These are phyloP conservation scores for Nymphalis io DNA, from an alignment of 1,140 invertebrate species.

Conservation along the genomic window DNA sequence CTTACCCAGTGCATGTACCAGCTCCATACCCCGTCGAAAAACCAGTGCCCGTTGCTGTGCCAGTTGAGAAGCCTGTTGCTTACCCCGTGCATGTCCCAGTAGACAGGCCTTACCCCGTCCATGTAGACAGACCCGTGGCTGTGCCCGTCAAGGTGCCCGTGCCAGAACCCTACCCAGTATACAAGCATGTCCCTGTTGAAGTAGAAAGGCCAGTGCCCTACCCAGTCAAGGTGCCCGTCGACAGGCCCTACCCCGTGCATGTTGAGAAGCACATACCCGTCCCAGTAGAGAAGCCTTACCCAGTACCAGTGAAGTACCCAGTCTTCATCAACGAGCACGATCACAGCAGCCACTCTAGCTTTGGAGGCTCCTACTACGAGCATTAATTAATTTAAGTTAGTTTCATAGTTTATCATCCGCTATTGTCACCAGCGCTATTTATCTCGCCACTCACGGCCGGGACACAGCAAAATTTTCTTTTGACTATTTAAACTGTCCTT, in stretches of 20 bases:
- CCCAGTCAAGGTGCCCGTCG: conserved; percentile 83
- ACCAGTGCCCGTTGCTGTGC: conserved; percentile 81
- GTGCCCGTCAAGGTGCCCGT: conserved; percentile 81
- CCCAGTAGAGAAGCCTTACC: conserved; percentile 81
- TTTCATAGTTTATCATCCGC: conserved; percentile 52
- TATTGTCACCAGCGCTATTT: conserved; percentile 62
- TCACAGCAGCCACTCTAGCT: conserved; percentile 49
- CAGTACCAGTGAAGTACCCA: conserved; percentile 82
- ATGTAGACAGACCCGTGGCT: conserved; percentile 81
- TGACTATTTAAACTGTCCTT: conserved; percentile 71
- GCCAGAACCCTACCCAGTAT: conserved; percentile 81
- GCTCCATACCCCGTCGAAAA: conserved; percentile 83
- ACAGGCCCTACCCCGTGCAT: conserved; percentile 82
- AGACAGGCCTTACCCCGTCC: conserved; percentile 78
- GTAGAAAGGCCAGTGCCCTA: conserved; percentile 85
- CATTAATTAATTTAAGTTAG: conserved; percentile 70
- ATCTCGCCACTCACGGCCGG: conserved; percentile 67
- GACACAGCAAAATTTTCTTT: conserved; percentile 70
- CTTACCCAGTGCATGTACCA: conserved; percentile 84
- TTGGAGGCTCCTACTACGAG: conserved; percentile 76
- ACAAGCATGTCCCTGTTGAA: conserved; percentile 82
- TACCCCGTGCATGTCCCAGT: conserved; percentile 83
- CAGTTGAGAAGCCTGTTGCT: conserved; percentile 82
- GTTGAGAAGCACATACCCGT: conserved; percentile 76
- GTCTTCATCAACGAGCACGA: conserved; percentile 64